Evolutionary conservation across 2,797 vertebrate species (phyloP).

Genomic region (Cheirogaleus major): DNA sequence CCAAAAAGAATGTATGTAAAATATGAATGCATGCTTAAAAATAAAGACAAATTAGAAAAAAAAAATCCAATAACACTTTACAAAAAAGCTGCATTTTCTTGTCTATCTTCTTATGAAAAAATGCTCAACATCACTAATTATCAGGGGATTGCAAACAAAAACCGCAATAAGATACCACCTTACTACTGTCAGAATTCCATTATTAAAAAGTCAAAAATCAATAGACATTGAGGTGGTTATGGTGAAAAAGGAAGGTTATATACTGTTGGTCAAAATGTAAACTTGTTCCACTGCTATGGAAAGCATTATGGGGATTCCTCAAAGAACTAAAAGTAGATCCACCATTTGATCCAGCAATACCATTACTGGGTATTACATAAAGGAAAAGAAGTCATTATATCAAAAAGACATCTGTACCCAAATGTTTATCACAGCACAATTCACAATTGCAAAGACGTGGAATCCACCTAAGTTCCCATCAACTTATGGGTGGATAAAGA

Average conservation of each 20-base stretch:
- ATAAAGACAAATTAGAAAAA: not conserved
- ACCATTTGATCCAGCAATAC: not conserved
- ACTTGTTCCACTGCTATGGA: not conserved
- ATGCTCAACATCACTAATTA: not conserved
- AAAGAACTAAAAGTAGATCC: not conserved
- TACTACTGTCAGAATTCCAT: not conserved
- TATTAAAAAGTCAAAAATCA: not conserved
- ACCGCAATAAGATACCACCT: not conserved
- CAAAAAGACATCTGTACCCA: not conserved
- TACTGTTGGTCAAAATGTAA: not conserved
- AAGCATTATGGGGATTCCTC: not conserved
- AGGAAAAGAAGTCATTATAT: not conserved
- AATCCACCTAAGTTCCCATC: not conserved
- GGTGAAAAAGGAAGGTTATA: not conserved
- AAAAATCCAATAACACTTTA: not conserved
- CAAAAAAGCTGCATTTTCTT: not conserved
- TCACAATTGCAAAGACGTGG: not conserved
- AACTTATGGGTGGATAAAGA: not conserved
- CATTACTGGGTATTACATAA: not conserved
- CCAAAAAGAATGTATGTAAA: not conserved
- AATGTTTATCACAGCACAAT: not conserved
- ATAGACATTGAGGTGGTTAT: not conserved
- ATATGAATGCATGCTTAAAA: not conserved
- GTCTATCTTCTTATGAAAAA: not conserved
- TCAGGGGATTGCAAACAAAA: not conserved